Evolutionary conservation across 2,113 vertebrate genomes (phyloP).

Genomic region (Manacus vitellinus): DNA sequence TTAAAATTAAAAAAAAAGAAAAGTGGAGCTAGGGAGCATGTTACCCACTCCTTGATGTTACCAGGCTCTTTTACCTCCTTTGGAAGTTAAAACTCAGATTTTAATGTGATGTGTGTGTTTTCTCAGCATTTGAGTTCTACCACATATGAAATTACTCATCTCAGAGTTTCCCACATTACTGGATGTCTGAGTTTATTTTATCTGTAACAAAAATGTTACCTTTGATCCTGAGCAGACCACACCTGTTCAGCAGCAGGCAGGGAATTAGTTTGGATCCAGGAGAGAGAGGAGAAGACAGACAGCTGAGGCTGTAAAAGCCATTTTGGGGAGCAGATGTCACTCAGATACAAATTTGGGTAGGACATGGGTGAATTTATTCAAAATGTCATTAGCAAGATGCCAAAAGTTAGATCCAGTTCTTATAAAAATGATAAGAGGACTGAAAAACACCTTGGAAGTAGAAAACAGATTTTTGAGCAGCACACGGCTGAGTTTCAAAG

Average conservation of each 20-base stretch:
- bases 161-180: background rate
- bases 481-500: background rate
- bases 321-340: background rate
- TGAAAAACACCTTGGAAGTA: fast-evolving
- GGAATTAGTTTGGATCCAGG: background rate
- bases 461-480: background rate
- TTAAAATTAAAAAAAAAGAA: background rate
- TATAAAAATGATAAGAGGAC: background rate
- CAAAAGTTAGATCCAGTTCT: background rate
- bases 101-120: background rate
- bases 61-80: background rate
- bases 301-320: background rate
- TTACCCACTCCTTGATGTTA: background rate
- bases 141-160: background rate
- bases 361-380: background rate
- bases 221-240: background rate
- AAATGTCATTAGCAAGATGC: background rate
- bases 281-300: background rate
- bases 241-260: background rate
- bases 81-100: background rate
- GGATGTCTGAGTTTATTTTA: background rate
- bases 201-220: background rate
- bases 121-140: background rate
- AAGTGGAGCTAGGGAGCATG: background rate
- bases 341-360: background rate